Percentiles rank a stretch among this genome's conserved stretches.
Evolutionary conservation across 2,113 vertebrate genomes (phyloP).

Genomic region (Gambusia holbrooki): DNA sequence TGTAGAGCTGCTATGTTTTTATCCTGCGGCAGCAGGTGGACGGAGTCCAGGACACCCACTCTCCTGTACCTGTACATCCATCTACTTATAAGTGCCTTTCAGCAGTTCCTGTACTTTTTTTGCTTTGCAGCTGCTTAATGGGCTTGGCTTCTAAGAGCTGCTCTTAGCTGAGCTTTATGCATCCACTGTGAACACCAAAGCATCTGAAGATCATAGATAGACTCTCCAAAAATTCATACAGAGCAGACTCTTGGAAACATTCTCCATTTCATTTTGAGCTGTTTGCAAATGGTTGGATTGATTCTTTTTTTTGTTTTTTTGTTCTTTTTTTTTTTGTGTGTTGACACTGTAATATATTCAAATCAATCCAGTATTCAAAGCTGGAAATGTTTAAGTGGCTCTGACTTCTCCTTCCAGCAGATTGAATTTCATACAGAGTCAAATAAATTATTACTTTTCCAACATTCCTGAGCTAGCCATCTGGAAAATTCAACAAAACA

Average conservation of each 20-base stretch:
- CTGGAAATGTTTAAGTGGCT: constrained; percentile 21
- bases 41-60: constrained; percentile 48
- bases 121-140: constrained; percentile 59
- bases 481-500: constrained; percentile 50
- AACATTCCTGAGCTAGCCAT: constrained; percentile 54
- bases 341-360: neutral
- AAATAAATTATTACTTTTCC: constrained; percentile 52
- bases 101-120: constrained; percentile 35
- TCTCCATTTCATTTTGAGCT: neutral
- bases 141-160: constrained; percentile 42
- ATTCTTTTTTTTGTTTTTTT: neutral
- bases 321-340: neutral
- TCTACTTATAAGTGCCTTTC: constrained; percentile 49
- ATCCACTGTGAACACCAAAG: constrained; percentile 43
- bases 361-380: constrained; percentile 15
- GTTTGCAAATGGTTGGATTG: neutral
- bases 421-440: constrained; percentile 45
- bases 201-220: constrained; percentile 15
- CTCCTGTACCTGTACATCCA: neutral
- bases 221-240: constrained; percentile 3
- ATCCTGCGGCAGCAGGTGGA: constrained; percentile 12
- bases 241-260: neutral
- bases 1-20: constrained; percentile 11
- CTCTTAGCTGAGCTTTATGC: constrained; percentile 51
- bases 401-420: constrained; percentile 29